phyloP scores from a whole-genome alignment of 2,797 vertebrate species.

The Sebastes steindachneri region DNA sequence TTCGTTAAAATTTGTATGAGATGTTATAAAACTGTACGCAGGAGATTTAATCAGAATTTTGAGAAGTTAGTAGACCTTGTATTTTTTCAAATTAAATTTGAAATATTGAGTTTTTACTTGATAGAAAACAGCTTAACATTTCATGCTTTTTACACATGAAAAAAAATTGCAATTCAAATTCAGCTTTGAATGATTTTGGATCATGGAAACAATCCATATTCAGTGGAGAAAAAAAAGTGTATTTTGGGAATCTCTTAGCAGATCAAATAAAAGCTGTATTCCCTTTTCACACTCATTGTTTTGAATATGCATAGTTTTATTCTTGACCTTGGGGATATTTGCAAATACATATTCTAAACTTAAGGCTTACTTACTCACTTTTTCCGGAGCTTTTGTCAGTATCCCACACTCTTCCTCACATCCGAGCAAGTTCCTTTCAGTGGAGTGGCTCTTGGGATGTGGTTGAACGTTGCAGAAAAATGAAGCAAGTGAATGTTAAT shows the following conservation, averaged over 20 bases:
- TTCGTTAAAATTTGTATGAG: constrained; percentile 4
- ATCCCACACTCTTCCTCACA: neutral
- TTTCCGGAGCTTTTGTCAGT: neutral
- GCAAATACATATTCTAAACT: neutral
- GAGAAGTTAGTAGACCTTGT: neutral
- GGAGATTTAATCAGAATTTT: neutral
- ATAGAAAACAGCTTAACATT: neutral
- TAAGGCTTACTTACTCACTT: neutral
- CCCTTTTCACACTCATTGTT: neutral
- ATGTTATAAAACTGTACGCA: neutral
- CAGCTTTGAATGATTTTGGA: neutral
- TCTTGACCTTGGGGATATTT: neutral
- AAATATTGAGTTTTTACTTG: neutral
- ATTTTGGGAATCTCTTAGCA: neutral
- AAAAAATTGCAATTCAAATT: neutral
- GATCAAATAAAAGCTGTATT: neutral
- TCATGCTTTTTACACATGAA: neutral
- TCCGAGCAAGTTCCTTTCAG: neutral
- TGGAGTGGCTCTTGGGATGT: neutral
- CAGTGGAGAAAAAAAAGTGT: neutral
- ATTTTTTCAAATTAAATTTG: neutral
- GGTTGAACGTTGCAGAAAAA: neutral
- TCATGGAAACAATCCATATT: neutral
- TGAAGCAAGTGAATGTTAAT: neutral
- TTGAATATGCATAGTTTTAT: neutral